phyloP scores from a whole-genome alignment of 2,797 vertebrate species.

The Oreochromis grahami region DNA sequence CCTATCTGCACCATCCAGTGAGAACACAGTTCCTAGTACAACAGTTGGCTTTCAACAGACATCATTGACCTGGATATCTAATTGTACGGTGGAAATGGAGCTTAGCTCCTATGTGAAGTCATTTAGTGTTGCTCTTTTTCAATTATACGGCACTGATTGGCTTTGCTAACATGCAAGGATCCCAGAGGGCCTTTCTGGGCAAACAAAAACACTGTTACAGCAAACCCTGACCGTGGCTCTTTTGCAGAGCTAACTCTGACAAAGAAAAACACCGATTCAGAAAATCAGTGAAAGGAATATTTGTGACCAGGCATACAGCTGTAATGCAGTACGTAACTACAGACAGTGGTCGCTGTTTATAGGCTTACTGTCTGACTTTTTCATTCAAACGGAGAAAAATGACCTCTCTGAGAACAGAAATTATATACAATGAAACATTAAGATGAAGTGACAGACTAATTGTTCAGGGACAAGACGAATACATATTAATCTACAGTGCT shows the following conservation, averaged over 20 bases:
- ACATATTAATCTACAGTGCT: conserved; percentile 29
- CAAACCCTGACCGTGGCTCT: not conserved
- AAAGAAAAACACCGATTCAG: not conserved
- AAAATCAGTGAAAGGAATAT: not conserved
- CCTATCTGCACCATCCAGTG: conserved; percentile 19
- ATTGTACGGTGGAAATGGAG: conserved; percentile 34
- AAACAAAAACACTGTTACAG: conserved; percentile 20
- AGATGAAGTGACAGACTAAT: conserved; percentile 40
- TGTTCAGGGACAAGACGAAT: conserved; percentile 37
- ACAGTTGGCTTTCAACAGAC: conserved; percentile 46
- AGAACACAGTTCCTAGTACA: conserved; percentile 13
- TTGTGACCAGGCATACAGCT: not conserved
- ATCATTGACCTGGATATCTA: conserved; percentile 39
- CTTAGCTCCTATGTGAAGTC: conserved; percentile 42
- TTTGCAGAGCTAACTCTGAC: not conserved
- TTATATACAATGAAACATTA: conserved; percentile 19
- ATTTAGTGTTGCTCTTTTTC: conserved; percentile 57
- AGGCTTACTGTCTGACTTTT: not conserved
- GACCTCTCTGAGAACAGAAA: not conserved
- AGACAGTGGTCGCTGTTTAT: conserved; percentile 40
- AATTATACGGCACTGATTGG: conserved; percentile 46
- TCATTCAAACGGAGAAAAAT: not conserved
- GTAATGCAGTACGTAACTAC: conserved; percentile 2
- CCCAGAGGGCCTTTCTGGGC: conserved; percentile 35
- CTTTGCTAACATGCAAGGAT: conserved; percentile 22